Evolutionary conservation across 2,797 vertebrate genomes (phyloP), one percentile per base, ranked within the genome.

Genomic region (Aeoliscus strigatus): DNA sequence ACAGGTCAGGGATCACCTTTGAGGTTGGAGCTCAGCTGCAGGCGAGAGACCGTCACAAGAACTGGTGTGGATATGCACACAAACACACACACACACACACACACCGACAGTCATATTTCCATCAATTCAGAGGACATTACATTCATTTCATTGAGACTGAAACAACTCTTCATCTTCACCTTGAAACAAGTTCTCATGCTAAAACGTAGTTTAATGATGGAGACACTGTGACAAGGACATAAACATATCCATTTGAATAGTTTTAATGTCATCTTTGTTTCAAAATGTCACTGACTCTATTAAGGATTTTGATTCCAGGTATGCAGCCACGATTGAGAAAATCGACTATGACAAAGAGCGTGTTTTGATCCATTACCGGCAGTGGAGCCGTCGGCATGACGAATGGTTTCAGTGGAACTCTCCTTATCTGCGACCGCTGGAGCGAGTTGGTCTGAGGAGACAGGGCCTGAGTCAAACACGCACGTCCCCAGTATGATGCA

Each of bases 1-100:
- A 94, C 84, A 87, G 94, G 80, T 87, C 90, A 75, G 95, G 95
- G 70, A 96, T 98, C 82, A 88, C 77, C 74, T 98, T 97, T 73
- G 91, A 94, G 88, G 91, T 97, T 61, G 95, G 95, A 85, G 93
- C 93, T 79, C 91, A 93, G 70, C 88, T 98, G 65, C 94, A 98
- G 89, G 95, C 94, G 41, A 86, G 94, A 73, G 95, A 98, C 88
- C 88, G 87, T 70, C 91, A 94, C 77, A 97, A 94, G 86, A 97
- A 93, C 86, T 98, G 82, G 82, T 85, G 31, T 35, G 62, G 3
- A 55, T 6, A 21, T 6, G 6, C 27, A 28, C 28, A 28, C 8
- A 23, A 35, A 37, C 14, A 48, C 26, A n/a, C 18, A 6, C 5
- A 17, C 14, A 14, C 16, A 31, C n/a, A 30, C 12, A 18, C 12